These are phyloP conservation scores for Microplitis mediator DNA, from an alignment of 1,140 invertebrate genomes.

Conservation along the genomic window DNA sequence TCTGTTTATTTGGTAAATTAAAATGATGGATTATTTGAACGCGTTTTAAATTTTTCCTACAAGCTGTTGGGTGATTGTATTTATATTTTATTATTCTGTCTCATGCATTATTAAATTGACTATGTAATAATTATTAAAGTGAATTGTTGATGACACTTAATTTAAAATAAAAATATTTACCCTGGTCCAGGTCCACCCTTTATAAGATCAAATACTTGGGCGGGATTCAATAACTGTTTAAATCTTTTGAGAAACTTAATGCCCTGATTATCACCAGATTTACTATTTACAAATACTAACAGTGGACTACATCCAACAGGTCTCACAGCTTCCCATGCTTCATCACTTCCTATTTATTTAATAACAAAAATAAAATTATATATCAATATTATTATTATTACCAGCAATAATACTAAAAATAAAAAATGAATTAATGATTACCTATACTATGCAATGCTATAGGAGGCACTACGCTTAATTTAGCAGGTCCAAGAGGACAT, in stretches of 20 bases:
- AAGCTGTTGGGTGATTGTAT: no score
- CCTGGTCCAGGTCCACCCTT: conserved; percentile 87
- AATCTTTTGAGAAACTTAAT: conserved; percentile 95
- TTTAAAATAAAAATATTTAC: conserved; percentile 56
- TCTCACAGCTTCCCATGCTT: conserved; percentile 87
- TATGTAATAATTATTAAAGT: no score
- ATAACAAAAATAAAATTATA: neutral
- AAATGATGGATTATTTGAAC: no score
- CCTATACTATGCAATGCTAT: conserved; percentile 90
- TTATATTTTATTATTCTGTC: no score
- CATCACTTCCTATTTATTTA: conserved; percentile 68
- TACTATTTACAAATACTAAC: conserved; percentile 96
- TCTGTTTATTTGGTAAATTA: no score
- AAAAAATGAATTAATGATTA: conserved; percentile 45
- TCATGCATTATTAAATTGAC: no score
- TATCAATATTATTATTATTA: no score
- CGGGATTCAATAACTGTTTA: conserved; percentile 94
- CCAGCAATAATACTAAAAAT: conserved; percentile 18
- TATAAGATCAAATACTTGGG: conserved; percentile 97
- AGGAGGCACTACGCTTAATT: conserved; percentile 91
- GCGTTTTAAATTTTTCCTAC: no score
- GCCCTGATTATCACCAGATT: conserved; percentile 96
- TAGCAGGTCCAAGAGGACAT: conserved; percentile 85
- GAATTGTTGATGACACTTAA: neutral
- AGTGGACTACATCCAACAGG: conserved; percentile 83